Conservation (phyloP, 2,797 vertebrate species). For the Neoniphon sammara region DNA sequence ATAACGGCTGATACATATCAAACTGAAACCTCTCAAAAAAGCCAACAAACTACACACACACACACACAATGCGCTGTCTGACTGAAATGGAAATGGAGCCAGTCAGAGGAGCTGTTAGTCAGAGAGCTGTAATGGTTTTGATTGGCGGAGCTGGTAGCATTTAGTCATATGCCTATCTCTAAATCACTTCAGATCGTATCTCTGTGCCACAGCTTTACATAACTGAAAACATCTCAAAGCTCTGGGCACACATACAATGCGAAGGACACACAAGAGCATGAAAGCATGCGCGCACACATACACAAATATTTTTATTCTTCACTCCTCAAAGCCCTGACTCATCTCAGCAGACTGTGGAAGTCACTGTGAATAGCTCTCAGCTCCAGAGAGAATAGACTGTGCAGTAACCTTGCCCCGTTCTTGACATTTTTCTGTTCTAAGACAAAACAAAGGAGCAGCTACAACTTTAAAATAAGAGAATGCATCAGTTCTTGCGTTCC, state of each 20-base stretch:
- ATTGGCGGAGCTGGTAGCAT: too few relatives aligned
- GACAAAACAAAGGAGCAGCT: conserved; percentile 42
- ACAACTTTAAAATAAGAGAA: conserved; percentile 29
- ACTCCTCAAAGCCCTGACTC: conserved; percentile 49
- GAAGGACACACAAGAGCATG: background rate
- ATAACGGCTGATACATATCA: background rate
- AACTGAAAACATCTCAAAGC: conserved; percentile 7
- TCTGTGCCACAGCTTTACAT: background rate
- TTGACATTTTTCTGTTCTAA: conserved; percentile 30
- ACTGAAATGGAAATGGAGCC: background rate
- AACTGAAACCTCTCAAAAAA: background rate
- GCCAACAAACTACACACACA: background rate
- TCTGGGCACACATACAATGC: background rate
- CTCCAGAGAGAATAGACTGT: conserved; percentile 18
- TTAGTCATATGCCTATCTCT: background rate
- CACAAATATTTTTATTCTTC: conserved; percentile 28
- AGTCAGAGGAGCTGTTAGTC: background rate
- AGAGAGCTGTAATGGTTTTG: background rate
- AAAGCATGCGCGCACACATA: conserved; percentile 11
- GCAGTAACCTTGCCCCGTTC: conserved; percentile 32
- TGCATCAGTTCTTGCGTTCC: conserved; percentile 32
- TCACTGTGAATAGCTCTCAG: conserved; percentile 35
- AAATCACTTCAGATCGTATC: conserved; percentile 9
- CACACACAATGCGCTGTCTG: background rate
- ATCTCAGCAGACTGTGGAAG: conserved; percentile 29